Evolutionary conservation across 53 echinoderm and acorn worm species (phyloP), one percentile per base, ranked within the genome.

Genomic region (Mesocentrotus franciscanus): DNA sequence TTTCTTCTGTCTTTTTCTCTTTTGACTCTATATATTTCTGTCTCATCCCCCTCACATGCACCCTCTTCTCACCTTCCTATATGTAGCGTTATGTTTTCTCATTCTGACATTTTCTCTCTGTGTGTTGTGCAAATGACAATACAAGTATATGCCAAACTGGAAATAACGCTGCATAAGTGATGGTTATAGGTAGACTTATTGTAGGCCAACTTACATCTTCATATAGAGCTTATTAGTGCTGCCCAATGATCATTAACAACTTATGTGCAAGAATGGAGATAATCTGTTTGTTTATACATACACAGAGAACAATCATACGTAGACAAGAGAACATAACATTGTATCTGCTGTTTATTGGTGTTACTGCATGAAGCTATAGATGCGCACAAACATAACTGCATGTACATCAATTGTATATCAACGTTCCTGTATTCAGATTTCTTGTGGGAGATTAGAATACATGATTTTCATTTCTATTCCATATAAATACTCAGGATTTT

Each of bases 331-430:
- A 9, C 12, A 30, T 18, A 81, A 42, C 42, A 81, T 79, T 81
- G 81, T 81, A 39, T 81, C 36, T 81, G 81, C 81, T 10, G 39
- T 81, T 81, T 81, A 81, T 39, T 81, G 36, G 42, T 42, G 42
- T 79, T 18, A 79, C 79, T 79, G 20, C 20, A 18, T 18, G 39
- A 79, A 79, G 79, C 79, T 36, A 79, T 39, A 79, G 30, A 79
- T 79, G 79, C 39, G 36, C 81, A 81, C 42, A 81, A 81, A 81
- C 76, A 81, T 36, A 81, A 81, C 36, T 81, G 10, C 39, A 81
- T 81, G 42, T 81, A 81, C 42, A 81, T 76, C 3, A 32, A 14
- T 27, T 32, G 64, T 76, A 76, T 49, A 49, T 49, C 49, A 49
- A 49, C 30, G 10, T 13, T 11, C 14, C n/a, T 75, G 12, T 30